Conservation (phyloP, 53 echinoderm and acorn worm genomes). For the Glandiceps talaboti region DNA sequence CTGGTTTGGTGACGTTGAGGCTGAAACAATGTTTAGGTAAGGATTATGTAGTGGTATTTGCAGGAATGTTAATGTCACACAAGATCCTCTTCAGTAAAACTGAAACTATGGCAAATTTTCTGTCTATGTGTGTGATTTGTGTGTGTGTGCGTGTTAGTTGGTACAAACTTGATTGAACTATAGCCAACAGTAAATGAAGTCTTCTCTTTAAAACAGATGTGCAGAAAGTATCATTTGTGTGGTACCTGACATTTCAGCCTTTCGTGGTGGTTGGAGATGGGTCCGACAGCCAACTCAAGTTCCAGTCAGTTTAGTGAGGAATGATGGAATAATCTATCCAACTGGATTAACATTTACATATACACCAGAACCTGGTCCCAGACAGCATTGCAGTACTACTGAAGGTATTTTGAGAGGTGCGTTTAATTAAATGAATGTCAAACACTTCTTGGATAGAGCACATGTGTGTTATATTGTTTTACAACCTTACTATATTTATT, state of each 20-base stretch:
- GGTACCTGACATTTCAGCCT: conserved; percentile 93
- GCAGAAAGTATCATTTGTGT: conserved; percentile 88
- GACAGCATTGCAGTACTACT: conserved; percentile 26
- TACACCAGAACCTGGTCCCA: conserved; percentile 81
- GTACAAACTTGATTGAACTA: too few relatives aligned
- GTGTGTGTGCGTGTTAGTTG: too few relatives aligned
- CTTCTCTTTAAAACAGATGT: conserved; percentile 21
- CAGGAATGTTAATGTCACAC: too few relatives aligned
- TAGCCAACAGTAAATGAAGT: too few relatives aligned
- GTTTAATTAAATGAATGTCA: not conserved
- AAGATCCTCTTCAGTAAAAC: too few relatives aligned
- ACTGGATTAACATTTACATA: conserved; percentile 96
- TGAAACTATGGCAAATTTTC: too few relatives aligned
- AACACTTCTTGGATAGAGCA: not conserved
- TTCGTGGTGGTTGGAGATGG: conserved; percentile 84
- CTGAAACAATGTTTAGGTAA: conserved; percentile 98
- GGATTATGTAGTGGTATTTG: too few relatives aligned
- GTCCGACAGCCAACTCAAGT: conserved; percentile 85
- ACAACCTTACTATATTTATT: too few relatives aligned
- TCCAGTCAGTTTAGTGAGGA: conserved; percentile 82
- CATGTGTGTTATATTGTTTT: not conserved
- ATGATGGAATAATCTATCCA: conserved; percentile 94
- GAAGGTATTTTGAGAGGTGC: conserved; percentile 5
- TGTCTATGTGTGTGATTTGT: too few relatives aligned
- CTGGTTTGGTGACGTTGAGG: conserved; percentile 99